Evolutionary conservation across 2,888 invertebrate species (phyloP), one percentile per base, ranked within the genome.

Genomic region (Achlya flavicornis): DNA sequence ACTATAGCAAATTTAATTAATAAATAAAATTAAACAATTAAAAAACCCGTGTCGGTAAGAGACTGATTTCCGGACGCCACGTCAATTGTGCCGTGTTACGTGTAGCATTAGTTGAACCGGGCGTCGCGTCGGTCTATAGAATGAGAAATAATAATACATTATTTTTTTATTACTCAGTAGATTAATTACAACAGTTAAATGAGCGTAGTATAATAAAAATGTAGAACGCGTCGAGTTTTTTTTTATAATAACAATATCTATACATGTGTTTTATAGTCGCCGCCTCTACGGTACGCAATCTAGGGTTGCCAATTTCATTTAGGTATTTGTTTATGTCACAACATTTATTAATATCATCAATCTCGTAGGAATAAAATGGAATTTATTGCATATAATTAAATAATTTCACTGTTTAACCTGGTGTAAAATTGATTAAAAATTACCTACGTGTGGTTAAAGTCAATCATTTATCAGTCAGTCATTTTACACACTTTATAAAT

Each of bases 131-230:
- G 41, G 61, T 53, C n/a, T 60, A 41, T 60, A 41, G 14, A 41
- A 60, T 60, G 60, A 26, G 41, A 60, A 41, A 60, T 26, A 59
- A 59, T 59, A 60, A 60, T 60, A 60, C 60, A 60, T 41, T 60
- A 26, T 26, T 38, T 41, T 60, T 91, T 90, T 88, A 90, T 87
- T 83, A 84, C 85, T 77, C 78, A 72, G 83, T 78, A 86, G 85
- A 89, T 90, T 89, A 90, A 91, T 91, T 91, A 91, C 85, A 84
- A 87, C 87, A 82, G 86, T 90, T 89, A 90, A 89, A 90, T 88
- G 86, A 87, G 84, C 87, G 86, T 81, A 79, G 75, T 77, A 83
- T 84, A 84, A 86, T 89, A 90, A 89, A 89, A 89, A 85, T 85
- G 85, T 88, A 76, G 85, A 86, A 82, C 83, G 86, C 79, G 83